Conservation (phyloP, 2,888 invertebrate genomes). For the Itoplectis maculator region DNA sequence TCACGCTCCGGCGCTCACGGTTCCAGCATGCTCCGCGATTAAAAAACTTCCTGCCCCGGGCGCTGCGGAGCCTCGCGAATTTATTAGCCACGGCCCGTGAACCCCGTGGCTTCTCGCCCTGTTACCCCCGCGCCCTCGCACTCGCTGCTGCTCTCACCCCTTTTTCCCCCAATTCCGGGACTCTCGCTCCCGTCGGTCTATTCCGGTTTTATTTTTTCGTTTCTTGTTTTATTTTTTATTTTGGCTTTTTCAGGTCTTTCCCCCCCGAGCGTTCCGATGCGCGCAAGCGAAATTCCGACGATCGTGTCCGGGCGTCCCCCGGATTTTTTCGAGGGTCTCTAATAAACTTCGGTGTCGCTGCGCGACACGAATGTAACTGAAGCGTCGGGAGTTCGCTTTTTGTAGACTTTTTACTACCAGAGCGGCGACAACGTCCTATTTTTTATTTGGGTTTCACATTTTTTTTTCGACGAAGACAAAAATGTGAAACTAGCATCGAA, state of each 20-base stretch:
- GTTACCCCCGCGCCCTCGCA: conserved; percentile 58
- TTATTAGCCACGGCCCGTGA: conserved; percentile 78
- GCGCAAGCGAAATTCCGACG: conserved; percentile 48
- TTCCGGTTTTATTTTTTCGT: neutral
- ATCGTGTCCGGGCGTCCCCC: conserved; percentile 39
- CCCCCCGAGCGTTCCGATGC: conserved; percentile 17
- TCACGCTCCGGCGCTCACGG: conserved; percentile 79
- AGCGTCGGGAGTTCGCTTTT: neutral
- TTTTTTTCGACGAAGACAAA: too few relatives aligned
- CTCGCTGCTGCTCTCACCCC: too few relatives aligned
- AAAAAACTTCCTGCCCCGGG: conserved; percentile 82
- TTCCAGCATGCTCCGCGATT: conserved; percentile 80
- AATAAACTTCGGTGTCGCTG: conserved; percentile 52
- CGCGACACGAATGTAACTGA: conserved; percentile 42
- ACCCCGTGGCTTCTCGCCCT: conserved; percentile 68
- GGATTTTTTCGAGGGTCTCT: conserved; percentile 51
- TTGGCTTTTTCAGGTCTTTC: conserved; percentile 16
- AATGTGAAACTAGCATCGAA: too few relatives aligned
- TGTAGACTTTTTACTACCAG: neutral
- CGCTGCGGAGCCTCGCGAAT: conserved; percentile 81
- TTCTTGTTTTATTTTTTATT: conserved; percentile 19
- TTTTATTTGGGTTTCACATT: too few relatives aligned
- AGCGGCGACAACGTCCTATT: neutral
- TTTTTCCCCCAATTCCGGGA: conserved; percentile 35
- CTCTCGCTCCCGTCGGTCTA: conserved; percentile 11